Percentiles rank a stretch among this genome's conserved stretches.
Conservation (phyloP, 2,113 vertebrate species). For the Pelmatolapia mariae region DNA sequence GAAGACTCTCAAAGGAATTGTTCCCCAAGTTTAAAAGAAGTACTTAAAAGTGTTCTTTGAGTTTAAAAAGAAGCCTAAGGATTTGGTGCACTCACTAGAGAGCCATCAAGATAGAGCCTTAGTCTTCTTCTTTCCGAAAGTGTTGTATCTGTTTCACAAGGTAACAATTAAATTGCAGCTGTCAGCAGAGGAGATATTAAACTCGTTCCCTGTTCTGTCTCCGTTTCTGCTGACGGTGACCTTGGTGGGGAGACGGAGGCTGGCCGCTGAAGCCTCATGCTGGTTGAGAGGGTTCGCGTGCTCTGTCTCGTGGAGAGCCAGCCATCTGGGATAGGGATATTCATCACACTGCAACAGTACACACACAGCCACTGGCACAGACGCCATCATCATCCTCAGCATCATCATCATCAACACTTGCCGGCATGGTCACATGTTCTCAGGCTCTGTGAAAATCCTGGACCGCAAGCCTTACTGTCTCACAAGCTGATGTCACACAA, state of each 20-base stretch:
- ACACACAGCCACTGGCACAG: conserved; percentile 39
- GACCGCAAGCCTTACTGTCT: not conserved
- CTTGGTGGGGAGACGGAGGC: conserved; percentile 48
- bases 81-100: conserved; percentile 10
- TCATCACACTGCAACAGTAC: conserved; percentile 44
- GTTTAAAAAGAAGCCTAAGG: not conserved
- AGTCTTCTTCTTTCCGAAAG: conserved; percentile 2
- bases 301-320: conserved; percentile 38
- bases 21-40: not conserved
- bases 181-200: conserved; percentile 59
- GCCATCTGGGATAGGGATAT: conserved; percentile 65
- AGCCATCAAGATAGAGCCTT: conserved; percentile 39
- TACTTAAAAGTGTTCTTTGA: not conserved
- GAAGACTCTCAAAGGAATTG: not conserved
- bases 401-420: conserved; percentile 25
- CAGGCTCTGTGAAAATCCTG: conserved; percentile 32
- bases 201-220: conserved; percentile 27
- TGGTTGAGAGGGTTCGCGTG: conserved; percentile 31
- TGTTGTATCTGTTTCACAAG: conserved; percentile 47
- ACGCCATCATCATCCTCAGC: conserved; percentile 34
- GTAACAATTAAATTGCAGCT: conserved; percentile 61
- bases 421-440: conserved; percentile 33
- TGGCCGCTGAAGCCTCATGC: conserved; percentile 20
- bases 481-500: conserved; percentile 23
- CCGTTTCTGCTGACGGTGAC: conserved; percentile 48